A percentile compares a stretch with the other conserved stretches of the same genome.
Conservation (phyloP, 1,140 invertebrate genomes). For the Macrocentrus cingulum region DNA sequence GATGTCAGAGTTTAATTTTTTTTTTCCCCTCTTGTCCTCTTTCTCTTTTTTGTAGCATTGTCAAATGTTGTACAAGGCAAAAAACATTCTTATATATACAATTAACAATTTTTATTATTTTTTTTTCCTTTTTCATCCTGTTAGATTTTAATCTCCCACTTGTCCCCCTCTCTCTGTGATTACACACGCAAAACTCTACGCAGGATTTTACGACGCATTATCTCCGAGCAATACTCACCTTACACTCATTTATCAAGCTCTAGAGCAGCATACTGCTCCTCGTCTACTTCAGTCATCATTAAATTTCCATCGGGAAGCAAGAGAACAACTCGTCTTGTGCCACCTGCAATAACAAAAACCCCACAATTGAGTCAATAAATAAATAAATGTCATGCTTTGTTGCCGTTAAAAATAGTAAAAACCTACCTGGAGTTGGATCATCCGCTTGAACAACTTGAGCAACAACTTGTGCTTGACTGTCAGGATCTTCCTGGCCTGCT, state of each 20-base stretch:
- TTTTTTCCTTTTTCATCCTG: constrained; percentile 2
- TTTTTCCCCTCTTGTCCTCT: constrained; percentile 5
- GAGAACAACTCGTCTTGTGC: constrained; percentile 76
- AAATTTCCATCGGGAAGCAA: constrained; percentile 78
- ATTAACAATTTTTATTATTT: constrained; percentile 31
- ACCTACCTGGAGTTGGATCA: constrained; percentile 73
- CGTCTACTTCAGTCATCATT: constrained; percentile 82
- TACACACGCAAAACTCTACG: constrained; percentile 33
- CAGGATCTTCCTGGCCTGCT: constrained; percentile 46
- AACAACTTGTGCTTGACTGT: constrained; percentile 70
- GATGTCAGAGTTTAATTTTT: constrained; percentile 26
- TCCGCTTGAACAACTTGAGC: constrained; percentile 81
- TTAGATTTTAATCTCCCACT: background rate
- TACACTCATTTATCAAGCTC: constrained; percentile 64
- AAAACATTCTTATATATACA: constrained; percentile 54
- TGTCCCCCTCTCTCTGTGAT: background rate
- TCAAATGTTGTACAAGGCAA: constrained; percentile 34
- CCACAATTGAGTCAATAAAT: background rate
- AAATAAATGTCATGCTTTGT: background rate
- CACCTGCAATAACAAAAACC: constrained; percentile 61
- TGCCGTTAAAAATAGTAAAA: background rate
- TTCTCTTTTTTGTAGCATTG: too few relatives aligned
- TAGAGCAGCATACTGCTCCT: constrained; percentile 76
- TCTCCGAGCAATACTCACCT: constrained; percentile 2
- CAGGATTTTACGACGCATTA: constrained; percentile 23